Evolutionary conservation across 2,113 vertebrate genomes (phyloP), one percentile per base, ranked within the genome.

Genomic region (Sapajus apella): DNA sequence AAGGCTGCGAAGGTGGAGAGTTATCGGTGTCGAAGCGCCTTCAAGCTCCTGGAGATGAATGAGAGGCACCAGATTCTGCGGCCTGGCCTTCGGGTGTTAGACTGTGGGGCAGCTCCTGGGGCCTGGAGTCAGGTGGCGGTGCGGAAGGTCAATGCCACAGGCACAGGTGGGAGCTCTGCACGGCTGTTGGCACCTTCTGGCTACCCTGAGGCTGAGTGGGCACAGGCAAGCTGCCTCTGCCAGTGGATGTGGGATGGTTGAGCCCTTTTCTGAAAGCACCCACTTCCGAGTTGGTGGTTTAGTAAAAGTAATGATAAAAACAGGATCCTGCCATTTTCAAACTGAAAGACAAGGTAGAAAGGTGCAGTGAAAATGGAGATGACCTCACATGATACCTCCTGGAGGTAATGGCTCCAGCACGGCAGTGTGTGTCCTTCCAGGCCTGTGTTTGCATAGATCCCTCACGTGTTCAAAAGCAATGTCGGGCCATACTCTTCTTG

Each of bases 91-190:
- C 98, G 97, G 0, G 99, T 99, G 79, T 97, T 99, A 13, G 99
- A 99, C 98, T 99, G 99, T 1, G 99, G 99, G 2, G 99, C 99
- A 0, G 99, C 99, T 0, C 99, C 99, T 0, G 99, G 99, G 52
- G 99, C 99, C 3, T 99, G 99, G 99, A 99, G 99, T 96, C 99
- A 99, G 98, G 99, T 99, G 90, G 99, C 99, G 0, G 99, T 99
- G 14, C 98, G 98, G 50, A 99, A 98, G 80, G 99, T 99, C 95
- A 99, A 99, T 18, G 99, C 99, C 2, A 91, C 98, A 32, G 99
- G 99, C 83, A 91, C 98, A 75, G 99, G 99, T 99, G 97, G 35
- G 93, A 13, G 23, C 64, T 43, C 45, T 2, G 0, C 1, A 5
- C 20, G 2, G 32, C 45, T 25, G 18, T n/a, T 5, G 11, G 66